Base-by-base conservation (phyloP, 1,140 invertebrate genomes). In the Rhysida immarginata region DNA sequence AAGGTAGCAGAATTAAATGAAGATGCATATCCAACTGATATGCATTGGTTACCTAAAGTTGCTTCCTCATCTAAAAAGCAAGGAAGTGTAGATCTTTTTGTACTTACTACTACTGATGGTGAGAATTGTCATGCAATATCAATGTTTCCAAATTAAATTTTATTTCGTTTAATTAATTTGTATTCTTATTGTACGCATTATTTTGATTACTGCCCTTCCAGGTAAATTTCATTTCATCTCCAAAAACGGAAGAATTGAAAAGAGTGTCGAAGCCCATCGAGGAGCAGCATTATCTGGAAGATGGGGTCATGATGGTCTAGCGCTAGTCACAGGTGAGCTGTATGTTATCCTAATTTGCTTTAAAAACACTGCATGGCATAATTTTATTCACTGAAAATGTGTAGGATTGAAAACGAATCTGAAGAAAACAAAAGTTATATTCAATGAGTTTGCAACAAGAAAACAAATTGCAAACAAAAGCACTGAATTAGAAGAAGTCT, bases 261-360 rank as follows among this genome's bases (percentile, higher is more conserved):
- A 95, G 68, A 85, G 78, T 61, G 81, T 97, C 0, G 84, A 86
- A 49, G 95, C 90, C 44, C 96, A 99, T 68, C 83, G 16, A 59
- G 13, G 85, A n/a, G 90, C 92, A 16, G 83, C 88, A 53, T 75
- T 92, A 2, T 76, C 80, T 43, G 70, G 70, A 1, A 63, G 71
- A 65, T 98, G 95, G 95, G 95, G 85, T 71, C 81, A 82, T 55
- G 93, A 97, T 75, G 95, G 90, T 2, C 82, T 87, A 43, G 87
- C 88, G 13, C 75, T 98, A 44, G 72, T 95, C 1, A 95, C 91
- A 66, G 83, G 87, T 84, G 68, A 63, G 58, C 43, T 35, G 35
- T n/a, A n/a, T n/a, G n/a, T n/a, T n/a, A n/a, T n/a, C n/a, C n/a
- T n/a, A n/a, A n/a, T n/a, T n/a, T n/a, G n/a, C n/a, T n/a, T n/a